Conservation (phyloP, 2,113 vertebrate genomes). For the Xiphophorus maculatus region DNA sequence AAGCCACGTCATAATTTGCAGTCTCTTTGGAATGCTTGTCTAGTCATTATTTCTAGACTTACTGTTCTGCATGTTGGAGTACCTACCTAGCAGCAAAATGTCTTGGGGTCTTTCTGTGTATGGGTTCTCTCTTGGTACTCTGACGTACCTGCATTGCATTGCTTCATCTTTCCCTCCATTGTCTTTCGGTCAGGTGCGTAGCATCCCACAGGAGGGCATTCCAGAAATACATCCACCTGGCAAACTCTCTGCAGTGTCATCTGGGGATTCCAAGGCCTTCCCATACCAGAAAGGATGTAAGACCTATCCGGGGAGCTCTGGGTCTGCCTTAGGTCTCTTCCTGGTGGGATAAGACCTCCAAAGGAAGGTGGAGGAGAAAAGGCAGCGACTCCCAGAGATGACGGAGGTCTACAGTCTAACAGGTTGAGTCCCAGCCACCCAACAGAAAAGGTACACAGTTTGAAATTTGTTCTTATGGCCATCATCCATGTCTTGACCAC, state of each 20-base stretch:
- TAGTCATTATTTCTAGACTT: neutral
- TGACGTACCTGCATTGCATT: too few relatives aligned
- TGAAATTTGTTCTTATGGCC: too few relatives aligned
- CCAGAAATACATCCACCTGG: neutral
- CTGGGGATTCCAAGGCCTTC: too few relatives aligned
- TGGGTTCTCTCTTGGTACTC: neutral
- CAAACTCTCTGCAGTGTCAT: too few relatives aligned
- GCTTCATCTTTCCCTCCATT: neutral
- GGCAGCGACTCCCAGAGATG: too few relatives aligned
- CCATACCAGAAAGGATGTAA: too few relatives aligned
- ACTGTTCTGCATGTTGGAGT: neutral
- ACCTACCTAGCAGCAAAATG: neutral
- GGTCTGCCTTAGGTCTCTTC: neutral
- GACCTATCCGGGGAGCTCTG: neutral
- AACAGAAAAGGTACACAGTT: too few relatives aligned
- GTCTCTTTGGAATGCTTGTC: neutral
- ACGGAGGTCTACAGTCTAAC: too few relatives aligned
- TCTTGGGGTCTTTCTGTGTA: neutral
- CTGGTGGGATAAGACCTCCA: neutral
- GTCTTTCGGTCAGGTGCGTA: neutral
- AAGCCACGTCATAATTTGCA: neutral
- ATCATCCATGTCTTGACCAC: too few relatives aligned
- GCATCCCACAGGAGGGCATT: neutral
- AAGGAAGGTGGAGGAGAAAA: too few relatives aligned
- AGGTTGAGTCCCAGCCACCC: too few relatives aligned